phyloP scores from a whole-genome alignment of 2,888 invertebrate species.

The Podotricha telesiphe region DNA sequence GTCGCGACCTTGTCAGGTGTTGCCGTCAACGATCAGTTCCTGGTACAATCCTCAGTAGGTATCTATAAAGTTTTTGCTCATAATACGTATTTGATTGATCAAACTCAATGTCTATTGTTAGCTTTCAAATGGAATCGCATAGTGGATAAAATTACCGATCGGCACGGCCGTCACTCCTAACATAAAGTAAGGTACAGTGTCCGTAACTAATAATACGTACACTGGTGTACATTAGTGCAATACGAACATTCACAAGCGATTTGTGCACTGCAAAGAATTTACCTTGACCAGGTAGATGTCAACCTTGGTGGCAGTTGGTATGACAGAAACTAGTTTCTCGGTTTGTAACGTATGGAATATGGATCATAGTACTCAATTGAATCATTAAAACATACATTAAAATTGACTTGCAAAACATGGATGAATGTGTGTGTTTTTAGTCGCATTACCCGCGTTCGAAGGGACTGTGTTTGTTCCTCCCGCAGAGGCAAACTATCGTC shows the following conservation, averaged over 20 bases:
- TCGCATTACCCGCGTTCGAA: constrained; percentile 80
- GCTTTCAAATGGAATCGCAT: constrained; percentile 64
- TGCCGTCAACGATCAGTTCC: constrained; percentile 68
- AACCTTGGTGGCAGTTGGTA: constrained; percentile 67
- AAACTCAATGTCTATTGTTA: constrained; percentile 58
- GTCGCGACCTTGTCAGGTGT: constrained; percentile 71
- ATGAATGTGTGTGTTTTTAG: neutral
- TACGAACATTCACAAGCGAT: constrained; percentile 42
- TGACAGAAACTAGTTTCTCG: constrained; percentile 61
- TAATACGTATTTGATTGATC: constrained; percentile 61
- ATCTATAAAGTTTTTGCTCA: constrained; percentile 61
- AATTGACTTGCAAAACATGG: constrained; percentile 2
- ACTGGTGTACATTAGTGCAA: constrained; percentile 22
- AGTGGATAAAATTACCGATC: constrained; percentile 57
- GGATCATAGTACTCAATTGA: constrained; percentile 30
- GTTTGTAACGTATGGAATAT: constrained; percentile 38
- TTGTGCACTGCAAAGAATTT: constrained; percentile 52
- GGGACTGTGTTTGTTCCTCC: constrained; percentile 75
- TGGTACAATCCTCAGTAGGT: constrained; percentile 54
- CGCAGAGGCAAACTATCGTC: constrained; percentile 82
- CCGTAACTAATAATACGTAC: constrained; percentile 9
- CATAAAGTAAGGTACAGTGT: constrained; percentile 25
- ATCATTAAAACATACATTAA: constrained; percentile 1
- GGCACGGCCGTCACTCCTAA: constrained; percentile 51
- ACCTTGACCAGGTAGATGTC: constrained; percentile 70